Base-by-base conservation (phyloP, 2,888 invertebrate genomes). In the Bellardia pandia region DNA sequence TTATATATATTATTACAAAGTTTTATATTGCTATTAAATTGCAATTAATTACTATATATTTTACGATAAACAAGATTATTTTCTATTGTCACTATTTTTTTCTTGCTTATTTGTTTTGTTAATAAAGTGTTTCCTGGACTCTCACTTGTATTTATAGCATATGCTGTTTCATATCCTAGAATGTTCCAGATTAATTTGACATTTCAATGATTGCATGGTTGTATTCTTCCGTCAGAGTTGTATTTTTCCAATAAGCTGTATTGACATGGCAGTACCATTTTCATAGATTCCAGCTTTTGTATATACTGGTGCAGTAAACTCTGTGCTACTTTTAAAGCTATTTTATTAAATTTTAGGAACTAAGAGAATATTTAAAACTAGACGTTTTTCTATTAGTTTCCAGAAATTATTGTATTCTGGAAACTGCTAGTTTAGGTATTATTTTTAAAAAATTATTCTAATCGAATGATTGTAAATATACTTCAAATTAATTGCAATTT, bases 111-210 rank as follows among this genome's bases (percentile, higher is more conserved):
- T 68, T 86, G 72, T 88, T 89, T 78, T 82, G 62, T 86, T 83
- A 82, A 81, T 64, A 88, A 88, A 85, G 64, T 40, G 11, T n/a
- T 58, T 72, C 51, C 42, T 9, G 0, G 0, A 23, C 48, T 30
- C 14, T 33, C 74, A 85, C 80, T 40, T 62, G 56, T 89, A 90
- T 90, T 88, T 90, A 90, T 90, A 89, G 86, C 37, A 33, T 58
- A n/a, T 16, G 5, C 14, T 69, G 85, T 88, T 88, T 83, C 87
- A 66, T 16, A 8, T 88, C 89, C 90, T 87, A 88, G 90, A 90
- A 88, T 81, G 86, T 88, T 88, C 89, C 88, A 85, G 90, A 87
- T 40, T 11, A 42, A 56, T 80, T 85, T 89, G 89, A 89, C 89
- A 85, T 85, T 82, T 88, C 13, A 48, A 60, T 11, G 0, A 2